Base-by-base conservation (phyloP, 2,797 vertebrate species). In the Kryptopterus vitreolus region DNA sequence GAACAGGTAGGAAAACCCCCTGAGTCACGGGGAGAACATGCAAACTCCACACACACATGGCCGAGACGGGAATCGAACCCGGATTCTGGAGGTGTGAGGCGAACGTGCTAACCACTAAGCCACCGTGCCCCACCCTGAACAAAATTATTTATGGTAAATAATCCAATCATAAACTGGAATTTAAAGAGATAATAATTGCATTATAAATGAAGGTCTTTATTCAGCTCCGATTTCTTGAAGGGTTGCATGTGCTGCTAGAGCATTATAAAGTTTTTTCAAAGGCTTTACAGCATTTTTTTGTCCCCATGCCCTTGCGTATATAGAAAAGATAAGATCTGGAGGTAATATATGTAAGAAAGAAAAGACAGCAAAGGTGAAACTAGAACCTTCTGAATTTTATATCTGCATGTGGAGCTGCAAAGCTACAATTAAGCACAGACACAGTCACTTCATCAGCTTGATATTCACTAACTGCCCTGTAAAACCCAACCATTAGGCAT, bases 381-480 rank as follows among this genome's bases (percentile, higher is more conserved):
- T 88, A 78, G 71, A 70, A 82, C 57, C 70, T 69, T 72, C 82
- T 86, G 78, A 83, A 86, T 85, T 86, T 85, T 86, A 86, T 85
- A 76, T 78, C 53, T 70, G 69, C 66, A 29, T 43, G 55, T 82
- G 70, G 33, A 82, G 76, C 75, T 63, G 26, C 70, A 81, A 78
- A 74, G 75, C 77, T 55, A 82, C 85, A 89, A 88, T 89, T 89
- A 90, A 81, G 83, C 78, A 73, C 87, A 90, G 86, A 87, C 89
- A 87, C 81, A 83, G 85, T 83, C 80, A 46, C 68, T 58, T 86
- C 69, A 81, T 89, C 83, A 84, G 86, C 82, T 85, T 84, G 84
- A 89, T 89, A 88, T 91, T 88, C 88, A 84, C 63, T 84, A 84
- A 89, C 85, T 81, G 87, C 82, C 65, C 81, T 80, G 81, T 87